Evolutionary conservation across 2,797 vertebrate genomes (phyloP), one percentile per base, ranked within the genome.

Genomic region (Threskiornis aethiopicus): DNA sequence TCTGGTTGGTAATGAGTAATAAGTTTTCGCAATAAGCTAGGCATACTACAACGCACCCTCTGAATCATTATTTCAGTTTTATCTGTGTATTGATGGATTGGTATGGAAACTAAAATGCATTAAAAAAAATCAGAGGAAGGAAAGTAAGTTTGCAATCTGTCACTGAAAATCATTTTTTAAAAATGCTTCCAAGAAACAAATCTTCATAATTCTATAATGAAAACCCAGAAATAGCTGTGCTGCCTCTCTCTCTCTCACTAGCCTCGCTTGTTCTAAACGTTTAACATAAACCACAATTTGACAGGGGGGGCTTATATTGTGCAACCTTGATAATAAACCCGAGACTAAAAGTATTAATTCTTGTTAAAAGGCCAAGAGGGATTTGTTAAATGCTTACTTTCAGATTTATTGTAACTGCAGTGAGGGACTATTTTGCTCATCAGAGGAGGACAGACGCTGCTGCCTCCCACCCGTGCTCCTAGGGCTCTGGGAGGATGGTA

Each of bases 61-160:
- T 82, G 59, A 93, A 84, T 89, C 44, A 61, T 49, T 84, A 78
- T 41, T 83, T 81, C 58, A 31, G 25, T 75, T 89, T 85, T 80
- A 65, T 69, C 84, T 92, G 28, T 65, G 46, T 65, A 57, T 37
- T 64, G 87, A 76, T 47, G 44, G 49, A 89, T 39, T 78, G 35
- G 37, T 86, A 87, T 52, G 49, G 72, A 87, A 96, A 86, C 25
- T 44, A 72, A 93, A 89, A 83, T 4, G 10, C 20, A 59, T 66
- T 15, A 39, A 44, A 86, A 72, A 72, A 93, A 89, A 81, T 33
- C 47, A 92, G 59, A 93, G n/a, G 21, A 80, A 81, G 18, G 25
- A 79, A 94, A 93, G n/a, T 22, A 82, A 90, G 41, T 72, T 75
- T 92, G 42, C 75, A 93, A 84, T 91, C 75, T 94, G 71, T 54